A percentile compares a stretch with the other conserved stretches of the same genome.
Evolutionary conservation across 1,140 invertebrate genomes (phyloP).

Genomic region (Zaprionus capensis): DNA sequence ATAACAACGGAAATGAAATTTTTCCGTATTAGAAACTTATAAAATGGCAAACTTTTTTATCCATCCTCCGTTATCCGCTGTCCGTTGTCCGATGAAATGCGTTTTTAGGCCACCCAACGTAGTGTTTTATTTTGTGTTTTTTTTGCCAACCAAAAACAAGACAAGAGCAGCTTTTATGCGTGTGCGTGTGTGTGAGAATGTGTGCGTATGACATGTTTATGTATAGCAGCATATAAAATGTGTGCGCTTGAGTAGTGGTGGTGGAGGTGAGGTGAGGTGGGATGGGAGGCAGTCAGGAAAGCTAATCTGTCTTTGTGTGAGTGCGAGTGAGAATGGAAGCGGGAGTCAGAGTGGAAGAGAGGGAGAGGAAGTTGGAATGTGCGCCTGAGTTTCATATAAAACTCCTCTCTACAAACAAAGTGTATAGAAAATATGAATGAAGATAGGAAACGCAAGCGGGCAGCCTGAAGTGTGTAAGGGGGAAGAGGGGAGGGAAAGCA

Average conservation of each 20-base stretch:
- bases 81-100: constrained; percentile 50
- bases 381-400: constrained; percentile 58
- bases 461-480: constrained; percentile 1
- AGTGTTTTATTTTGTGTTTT: constrained; percentile 13
- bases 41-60: constrained; percentile 59
- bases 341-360: constrained; percentile 5
- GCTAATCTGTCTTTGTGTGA: constrained; percentile 25
- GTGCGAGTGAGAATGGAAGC: constrained; percentile 23
- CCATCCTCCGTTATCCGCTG: background rate
- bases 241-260: constrained; percentile 18
- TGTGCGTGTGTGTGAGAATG: constrained; percentile 2
- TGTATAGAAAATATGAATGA: constrained; percentile 82
- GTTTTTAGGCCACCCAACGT: constrained; percentile 50
- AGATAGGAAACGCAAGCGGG: constrained; percentile 49
- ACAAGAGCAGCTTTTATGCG: constrained; percentile 17
- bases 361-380: constrained; percentile 14
- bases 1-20: constrained; percentile 73
- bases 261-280: background rate
- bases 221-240: constrained; percentile 50
- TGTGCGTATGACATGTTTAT: constrained; percentile 51
- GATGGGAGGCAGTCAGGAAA: constrained; percentile 5
- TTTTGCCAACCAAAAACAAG: constrained; percentile 49
- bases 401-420: constrained; percentile 66
- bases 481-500: background rate
- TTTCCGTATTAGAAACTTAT: constrained; percentile 61